Evolutionary conservation across 2,113 vertebrate species (phyloP).

Genomic region (crab-eating macaque (Macaca fascicularis)): T2T-MFA8v1.1 NC_088378.1:132488501-132489000

Average conservation of each 20-base stretch:
- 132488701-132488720: not conserved
- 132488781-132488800: not conserved
- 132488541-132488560: no score
- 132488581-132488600: not conserved
- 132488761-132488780: not conserved
- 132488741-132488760: not conserved
- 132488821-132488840: not conserved
- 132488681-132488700: not conserved
- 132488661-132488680: not conserved
- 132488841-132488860: not conserved
- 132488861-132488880: not conserved
- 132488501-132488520: no score
- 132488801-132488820: not conserved
- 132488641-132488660: not conserved
- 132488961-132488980: not conserved
- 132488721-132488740: not conserved
- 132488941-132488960: not conserved
- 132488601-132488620: not conserved
- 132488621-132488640: not conserved
- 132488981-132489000: not conserved
- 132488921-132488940: not conserved
- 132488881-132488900: not conserved
- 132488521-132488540: no score
- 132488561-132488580: not conserved
- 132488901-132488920: not conserved